A percentile compares a stretch with the other conserved stretches of the same genome.
Conservation (phyloP, 92 coral and sea anemone species). For the Parazoanthus atlanticus region DNA sequence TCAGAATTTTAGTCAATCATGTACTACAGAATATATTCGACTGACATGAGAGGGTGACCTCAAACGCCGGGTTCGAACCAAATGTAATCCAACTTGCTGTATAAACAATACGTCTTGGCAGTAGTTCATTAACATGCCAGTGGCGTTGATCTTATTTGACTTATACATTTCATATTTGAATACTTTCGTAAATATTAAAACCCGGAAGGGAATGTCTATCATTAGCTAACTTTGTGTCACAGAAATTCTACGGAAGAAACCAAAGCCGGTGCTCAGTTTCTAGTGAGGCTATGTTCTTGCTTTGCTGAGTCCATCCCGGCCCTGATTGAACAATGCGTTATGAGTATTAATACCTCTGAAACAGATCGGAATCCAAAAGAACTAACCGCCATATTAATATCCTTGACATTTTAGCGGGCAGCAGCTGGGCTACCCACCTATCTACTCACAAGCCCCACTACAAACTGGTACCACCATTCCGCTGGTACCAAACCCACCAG, state of each 20-base stretch:
- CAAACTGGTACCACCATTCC: constrained; percentile 6
- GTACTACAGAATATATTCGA: background rate
- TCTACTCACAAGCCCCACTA: constrained; percentile 32
- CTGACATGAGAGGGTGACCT: background rate
- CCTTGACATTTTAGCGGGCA: constrained; percentile 18
- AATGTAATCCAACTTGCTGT: background rate
- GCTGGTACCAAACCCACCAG: background rate
- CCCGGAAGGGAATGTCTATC: background rate
- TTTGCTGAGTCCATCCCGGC: no score
- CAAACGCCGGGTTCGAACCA: background rate
- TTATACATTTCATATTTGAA: background rate
- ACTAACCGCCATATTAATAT: background rate
- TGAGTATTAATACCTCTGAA: background rate
- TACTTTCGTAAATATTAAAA: background rate
- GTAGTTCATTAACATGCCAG: background rate
- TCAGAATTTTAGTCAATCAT: background rate
- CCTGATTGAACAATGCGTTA: background rate
- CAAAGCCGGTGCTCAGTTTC: background rate
- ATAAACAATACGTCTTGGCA: background rate
- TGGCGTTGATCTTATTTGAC: background rate
- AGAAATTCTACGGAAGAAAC: background rate
- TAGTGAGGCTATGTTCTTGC: no score
- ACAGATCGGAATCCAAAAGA: background rate
- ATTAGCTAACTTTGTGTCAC: background rate
- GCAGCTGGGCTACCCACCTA: constrained; percentile 19